phyloP scores from a whole-genome alignment of 2,113 vertebrate species.

The Falco punctatus region DNA sequence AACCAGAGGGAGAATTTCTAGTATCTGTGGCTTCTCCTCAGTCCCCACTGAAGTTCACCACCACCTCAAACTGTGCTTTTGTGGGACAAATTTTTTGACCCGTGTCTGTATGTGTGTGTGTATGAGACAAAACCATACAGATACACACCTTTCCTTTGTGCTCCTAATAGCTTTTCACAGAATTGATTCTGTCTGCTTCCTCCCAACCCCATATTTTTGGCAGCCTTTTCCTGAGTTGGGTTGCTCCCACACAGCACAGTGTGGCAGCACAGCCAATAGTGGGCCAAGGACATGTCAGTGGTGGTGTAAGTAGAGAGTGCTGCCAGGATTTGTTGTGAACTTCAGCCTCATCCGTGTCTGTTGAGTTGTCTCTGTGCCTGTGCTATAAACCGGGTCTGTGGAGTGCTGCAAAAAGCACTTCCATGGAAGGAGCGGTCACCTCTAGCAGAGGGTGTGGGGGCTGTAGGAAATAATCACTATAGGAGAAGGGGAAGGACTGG shows the following conservation, averaged over 20 bases:
- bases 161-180: neutral
- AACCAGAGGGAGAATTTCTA: neutral
- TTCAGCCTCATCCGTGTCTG: neutral
- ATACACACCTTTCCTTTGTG: neutral
- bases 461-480: neutral
- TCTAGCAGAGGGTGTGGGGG: neutral
- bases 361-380: neutral
- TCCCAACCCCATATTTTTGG: neutral
- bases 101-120: neutral
- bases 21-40: neutral
- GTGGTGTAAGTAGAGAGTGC: neutral
- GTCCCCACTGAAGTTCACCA: neutral
- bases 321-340: neutral
- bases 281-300: neutral
- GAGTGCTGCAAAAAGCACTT: neutral
- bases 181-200: neutral
- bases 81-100: neutral
- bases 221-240: neutral
- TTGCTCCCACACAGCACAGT: neutral
- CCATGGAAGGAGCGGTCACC: neutral
- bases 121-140: neutral
- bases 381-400: neutral
- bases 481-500: neutral
- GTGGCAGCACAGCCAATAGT: neutral
- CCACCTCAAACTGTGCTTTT: neutral